A percentile compares a stretch with the other conserved stretches of the same genome.
Evolutionary conservation across 2,797 vertebrate species (phyloP).

Genomic region (Sebastes steindachneri): DNA sequence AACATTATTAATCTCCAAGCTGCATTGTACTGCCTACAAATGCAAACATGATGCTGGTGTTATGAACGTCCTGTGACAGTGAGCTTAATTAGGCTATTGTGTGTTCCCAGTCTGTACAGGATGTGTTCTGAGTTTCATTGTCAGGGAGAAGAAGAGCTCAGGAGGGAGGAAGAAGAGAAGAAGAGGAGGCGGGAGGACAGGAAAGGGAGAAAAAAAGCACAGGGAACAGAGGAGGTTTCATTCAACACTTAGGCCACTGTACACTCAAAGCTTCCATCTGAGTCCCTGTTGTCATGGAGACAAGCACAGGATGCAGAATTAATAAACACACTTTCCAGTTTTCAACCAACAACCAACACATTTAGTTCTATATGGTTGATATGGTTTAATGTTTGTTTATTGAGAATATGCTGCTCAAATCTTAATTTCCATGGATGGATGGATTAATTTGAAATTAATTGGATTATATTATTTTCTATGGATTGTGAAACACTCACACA

Average conservation of each 20-base stretch:
- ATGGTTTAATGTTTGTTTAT: not conserved
- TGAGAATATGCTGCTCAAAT: not conserved
- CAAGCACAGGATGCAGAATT: conserved; percentile 17
- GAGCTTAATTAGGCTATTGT: not conserved
- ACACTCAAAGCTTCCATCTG: conserved; percentile 29
- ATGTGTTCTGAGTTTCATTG: not conserved
- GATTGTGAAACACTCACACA: not conserved
- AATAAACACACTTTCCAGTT: not conserved
- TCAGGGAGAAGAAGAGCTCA: conserved; percentile 1
- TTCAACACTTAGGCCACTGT: conserved; percentile 11
- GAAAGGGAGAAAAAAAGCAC: conserved; percentile 2
- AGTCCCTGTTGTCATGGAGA: conserved; percentile 63
- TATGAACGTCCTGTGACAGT: not conserved
- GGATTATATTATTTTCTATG: not conserved
- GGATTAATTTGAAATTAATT: not conserved
- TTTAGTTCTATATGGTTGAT: not conserved
- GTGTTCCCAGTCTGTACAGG: not conserved
- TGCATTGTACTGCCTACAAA: not conserved
- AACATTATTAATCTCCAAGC: not conserved
- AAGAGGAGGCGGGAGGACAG: not conserved
- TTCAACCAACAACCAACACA: not conserved
- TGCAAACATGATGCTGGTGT: not conserved
- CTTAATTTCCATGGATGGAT: not conserved
- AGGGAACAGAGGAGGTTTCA: not conserved
- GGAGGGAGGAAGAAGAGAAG: not conserved